phyloP scores from a whole-genome alignment of 2,888 invertebrate species.

The Metopia argyrocephala region DNA sequence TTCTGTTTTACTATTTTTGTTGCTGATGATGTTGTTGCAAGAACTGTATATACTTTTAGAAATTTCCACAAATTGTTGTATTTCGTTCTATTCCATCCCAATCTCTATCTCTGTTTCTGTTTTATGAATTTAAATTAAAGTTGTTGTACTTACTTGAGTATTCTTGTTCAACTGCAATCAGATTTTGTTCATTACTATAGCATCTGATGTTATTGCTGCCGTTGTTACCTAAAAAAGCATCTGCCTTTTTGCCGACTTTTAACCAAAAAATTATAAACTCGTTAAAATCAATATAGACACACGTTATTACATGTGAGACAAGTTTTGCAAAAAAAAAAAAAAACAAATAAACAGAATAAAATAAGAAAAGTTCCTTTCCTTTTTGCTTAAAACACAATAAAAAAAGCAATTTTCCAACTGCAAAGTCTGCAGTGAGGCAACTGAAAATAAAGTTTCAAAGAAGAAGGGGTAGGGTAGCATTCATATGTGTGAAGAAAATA shows the following conservation, averaged over 20 bases:
- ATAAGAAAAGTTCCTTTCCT: too few relatives aligned
- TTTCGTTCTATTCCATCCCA: neutral
- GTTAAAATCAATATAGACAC: conserved; percentile 55
- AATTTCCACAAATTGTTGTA: conserved; percentile 31
- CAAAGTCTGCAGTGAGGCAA: neutral
- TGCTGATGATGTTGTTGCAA: too few relatives aligned
- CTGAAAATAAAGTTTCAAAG: neutral
- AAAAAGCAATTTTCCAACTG: too few relatives aligned
- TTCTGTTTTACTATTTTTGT: conserved; percentile 17
- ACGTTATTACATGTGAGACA: conserved; percentile 53
- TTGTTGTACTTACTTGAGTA: neutral
- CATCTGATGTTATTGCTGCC: neutral
- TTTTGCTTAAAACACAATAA: too few relatives aligned
- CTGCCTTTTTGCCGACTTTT: conserved; percentile 41
- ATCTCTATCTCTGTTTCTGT: neutral
- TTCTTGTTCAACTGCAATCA: neutral
- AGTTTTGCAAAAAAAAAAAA: conserved; percentile 23
- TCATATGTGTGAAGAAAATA: neutral
- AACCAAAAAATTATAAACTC: conserved; percentile 56
- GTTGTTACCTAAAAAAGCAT: conserved; percentile 2
- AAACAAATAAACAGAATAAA: neutral
- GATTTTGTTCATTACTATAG: neutral
- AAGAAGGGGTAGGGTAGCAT: neutral
- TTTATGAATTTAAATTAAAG: neutral
- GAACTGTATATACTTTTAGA: conserved; percentile 35